Conservation (phyloP, 1,140 invertebrate genomes). For the Pseudomyrmex dendroicus region DNA sequence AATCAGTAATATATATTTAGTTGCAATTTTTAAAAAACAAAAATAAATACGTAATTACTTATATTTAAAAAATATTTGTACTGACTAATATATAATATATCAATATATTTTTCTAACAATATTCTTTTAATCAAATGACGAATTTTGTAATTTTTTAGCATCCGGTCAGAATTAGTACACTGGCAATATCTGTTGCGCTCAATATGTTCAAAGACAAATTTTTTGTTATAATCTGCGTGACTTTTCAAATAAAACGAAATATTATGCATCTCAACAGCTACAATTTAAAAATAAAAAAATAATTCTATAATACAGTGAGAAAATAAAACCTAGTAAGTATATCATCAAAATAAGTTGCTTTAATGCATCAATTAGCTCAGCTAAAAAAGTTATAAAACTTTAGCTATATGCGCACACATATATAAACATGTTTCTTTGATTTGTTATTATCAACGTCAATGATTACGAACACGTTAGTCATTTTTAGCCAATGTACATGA, state of each 20-base stretch:
- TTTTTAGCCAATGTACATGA: not conserved
- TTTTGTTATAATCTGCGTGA: not conserved
- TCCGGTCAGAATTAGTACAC: no score
- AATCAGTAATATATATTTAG: slow-evolving; percentile 4
- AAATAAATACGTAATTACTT: slow-evolving; percentile 44
- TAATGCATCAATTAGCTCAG: not conserved
- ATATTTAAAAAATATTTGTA: not conserved
- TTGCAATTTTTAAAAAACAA: not conserved
- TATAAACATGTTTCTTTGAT: not conserved
- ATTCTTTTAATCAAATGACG: slow-evolving; percentile 1
- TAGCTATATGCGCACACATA: not conserved
- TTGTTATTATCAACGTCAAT: slow-evolving; percentile 20
- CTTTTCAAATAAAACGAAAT: slow-evolving; percentile 6
- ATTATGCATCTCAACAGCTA: not conserved
- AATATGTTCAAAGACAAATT: not conserved
- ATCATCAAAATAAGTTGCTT: not conserved
- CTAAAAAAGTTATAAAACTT: not conserved
- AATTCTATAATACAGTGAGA: not conserved
- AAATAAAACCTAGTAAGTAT: not conserved
- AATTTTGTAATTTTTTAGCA: not conserved
- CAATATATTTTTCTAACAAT: slow-evolving; percentile 13
- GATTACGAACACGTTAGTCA: not conserved
- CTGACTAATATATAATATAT: not conserved
- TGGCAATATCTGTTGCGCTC: no score
- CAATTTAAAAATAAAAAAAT: slow-evolving; percentile 16